These are phyloP conservation scores for Morpho deidamia DNA, from an alignment of 2,888 invertebrate species.

Conservation along the genomic window DNA sequence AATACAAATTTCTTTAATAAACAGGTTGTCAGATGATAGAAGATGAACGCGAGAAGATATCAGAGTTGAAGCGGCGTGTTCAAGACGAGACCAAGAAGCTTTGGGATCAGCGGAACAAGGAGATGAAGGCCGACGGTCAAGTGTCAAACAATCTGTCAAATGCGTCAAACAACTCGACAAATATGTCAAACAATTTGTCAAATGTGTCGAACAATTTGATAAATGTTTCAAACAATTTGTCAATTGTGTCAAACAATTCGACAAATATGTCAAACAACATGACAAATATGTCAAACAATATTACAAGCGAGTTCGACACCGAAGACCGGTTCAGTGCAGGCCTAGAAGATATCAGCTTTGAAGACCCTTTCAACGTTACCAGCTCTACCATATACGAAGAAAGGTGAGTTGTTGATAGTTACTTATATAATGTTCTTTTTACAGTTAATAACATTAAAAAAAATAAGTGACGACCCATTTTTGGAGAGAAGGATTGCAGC, in stretches of 20 bases:
- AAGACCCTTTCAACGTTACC: constrained; percentile 50
- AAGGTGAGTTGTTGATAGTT: constrained; percentile 42
- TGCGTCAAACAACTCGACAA: not conserved
- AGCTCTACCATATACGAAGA: constrained; percentile 59
- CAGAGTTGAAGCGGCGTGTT: constrained; percentile 89
- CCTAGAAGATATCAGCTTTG: constrained; percentile 45
- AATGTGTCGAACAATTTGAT: not conserved
- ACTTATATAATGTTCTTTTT: not conserved
- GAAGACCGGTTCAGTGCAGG: constrained; percentile 26
- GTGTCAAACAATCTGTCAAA: constrained; percentile 21
- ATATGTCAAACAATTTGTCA: constrained; percentile 5
- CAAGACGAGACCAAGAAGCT: constrained; percentile 94
- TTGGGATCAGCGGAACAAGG: constrained; percentile 81
- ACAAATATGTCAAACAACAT: not conserved
- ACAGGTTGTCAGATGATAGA: constrained; percentile 94
- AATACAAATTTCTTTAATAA: not conserved
- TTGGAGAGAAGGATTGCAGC: too few species aligned
- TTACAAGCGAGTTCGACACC: constrained; percentile 25
- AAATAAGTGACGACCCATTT: too few species aligned
- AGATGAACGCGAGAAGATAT: constrained; percentile 91
- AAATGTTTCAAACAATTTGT: constrained; percentile 2
- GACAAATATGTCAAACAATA: constrained; percentile 9
- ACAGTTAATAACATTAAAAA: too few species aligned
- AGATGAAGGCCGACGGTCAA: constrained; percentile 22
- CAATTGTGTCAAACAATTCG: too few species aligned